Evolutionary conservation across 2,888 invertebrate species (phyloP).

Genomic region (Lacanobia wlatinum): DNA sequence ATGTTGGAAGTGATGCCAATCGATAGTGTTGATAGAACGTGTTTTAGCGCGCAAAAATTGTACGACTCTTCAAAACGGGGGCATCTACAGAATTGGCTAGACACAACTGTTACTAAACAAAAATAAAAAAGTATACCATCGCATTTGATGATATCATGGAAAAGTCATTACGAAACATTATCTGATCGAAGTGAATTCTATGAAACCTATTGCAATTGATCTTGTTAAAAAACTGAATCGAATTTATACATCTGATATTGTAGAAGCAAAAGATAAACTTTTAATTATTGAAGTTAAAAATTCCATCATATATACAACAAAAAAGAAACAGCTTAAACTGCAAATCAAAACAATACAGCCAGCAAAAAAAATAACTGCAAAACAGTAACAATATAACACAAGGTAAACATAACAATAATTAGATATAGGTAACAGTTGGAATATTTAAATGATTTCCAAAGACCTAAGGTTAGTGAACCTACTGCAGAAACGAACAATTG

Average conservation of each 20-base stretch:
- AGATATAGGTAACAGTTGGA: slow-evolving; percentile 50
- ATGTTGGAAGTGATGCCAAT: slow-evolving; percentile 43
- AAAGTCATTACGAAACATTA: slow-evolving; percentile 47
- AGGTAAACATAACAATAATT: slow-evolving; percentile 39
- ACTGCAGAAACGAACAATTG: slow-evolving; percentile 66
- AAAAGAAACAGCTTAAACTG: not conserved
- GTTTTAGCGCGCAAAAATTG: slow-evolving; percentile 64
- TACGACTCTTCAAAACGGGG: slow-evolving; percentile 57
- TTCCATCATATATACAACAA: not conserved
- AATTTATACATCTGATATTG: not conserved
- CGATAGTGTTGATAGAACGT: slow-evolving; percentile 55
- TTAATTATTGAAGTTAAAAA: slow-evolving; percentile 1
- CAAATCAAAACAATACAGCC: slow-evolving; percentile 6
- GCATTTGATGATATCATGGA: slow-evolving; percentile 52
- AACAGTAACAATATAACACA: slow-evolving; percentile 31
- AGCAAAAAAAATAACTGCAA: slow-evolving; percentile 1
- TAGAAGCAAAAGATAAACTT: not conserved
- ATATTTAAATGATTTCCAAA: slow-evolving; percentile 66
- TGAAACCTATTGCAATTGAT: not conserved
- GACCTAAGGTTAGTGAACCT: slow-evolving; percentile 74
- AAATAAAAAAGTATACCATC: slow-evolving; percentile 47
- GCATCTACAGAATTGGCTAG: slow-evolving; percentile 56
- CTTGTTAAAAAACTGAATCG: not conserved
- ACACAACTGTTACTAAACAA: slow-evolving; percentile 56
- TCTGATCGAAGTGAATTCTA: slow-evolving; percentile 18